These are phyloP conservation scores for Lamprotornis superbus DNA, from an alignment of 2,113 vertebrate genomes.

Conservation along the genomic window DNA sequence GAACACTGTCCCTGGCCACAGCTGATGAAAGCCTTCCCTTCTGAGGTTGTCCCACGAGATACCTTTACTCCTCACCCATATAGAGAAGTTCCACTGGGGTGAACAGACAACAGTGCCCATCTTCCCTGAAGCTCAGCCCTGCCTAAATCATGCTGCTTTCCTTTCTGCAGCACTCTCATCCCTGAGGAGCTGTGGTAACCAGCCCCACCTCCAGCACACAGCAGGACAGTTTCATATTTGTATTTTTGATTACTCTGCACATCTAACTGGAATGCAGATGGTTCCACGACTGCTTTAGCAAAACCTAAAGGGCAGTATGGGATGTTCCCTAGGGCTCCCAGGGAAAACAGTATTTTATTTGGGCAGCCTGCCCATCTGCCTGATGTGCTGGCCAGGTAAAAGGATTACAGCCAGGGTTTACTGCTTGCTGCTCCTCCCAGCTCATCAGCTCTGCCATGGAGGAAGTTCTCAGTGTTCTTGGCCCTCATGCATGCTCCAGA, in stretches of 20 bases:
- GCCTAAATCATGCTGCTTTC: background rate
- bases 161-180: background rate
- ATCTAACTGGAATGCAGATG: background rate
- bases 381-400: background rate
- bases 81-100: background rate
- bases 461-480: background rate
- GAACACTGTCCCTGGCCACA: background rate
- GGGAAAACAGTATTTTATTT: background rate
- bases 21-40: background rate
- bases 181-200: background rate
- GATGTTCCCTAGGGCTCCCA: background rate
- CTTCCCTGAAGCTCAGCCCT: background rate
- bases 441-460: background rate
- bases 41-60: background rate
- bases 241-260: background rate
- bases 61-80: background rate
- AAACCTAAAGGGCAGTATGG: background rate
- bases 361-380: background rate
- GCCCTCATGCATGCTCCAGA: background rate
- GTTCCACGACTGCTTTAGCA: background rate
- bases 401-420: background rate
- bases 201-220: background rate
- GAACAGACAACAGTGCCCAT: accelerated
- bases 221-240: background rate
- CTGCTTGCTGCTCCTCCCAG: background rate